Conservation (phyloP, 2,113 vertebrate genomes). For the Pseudopipra pipra region DNA sequence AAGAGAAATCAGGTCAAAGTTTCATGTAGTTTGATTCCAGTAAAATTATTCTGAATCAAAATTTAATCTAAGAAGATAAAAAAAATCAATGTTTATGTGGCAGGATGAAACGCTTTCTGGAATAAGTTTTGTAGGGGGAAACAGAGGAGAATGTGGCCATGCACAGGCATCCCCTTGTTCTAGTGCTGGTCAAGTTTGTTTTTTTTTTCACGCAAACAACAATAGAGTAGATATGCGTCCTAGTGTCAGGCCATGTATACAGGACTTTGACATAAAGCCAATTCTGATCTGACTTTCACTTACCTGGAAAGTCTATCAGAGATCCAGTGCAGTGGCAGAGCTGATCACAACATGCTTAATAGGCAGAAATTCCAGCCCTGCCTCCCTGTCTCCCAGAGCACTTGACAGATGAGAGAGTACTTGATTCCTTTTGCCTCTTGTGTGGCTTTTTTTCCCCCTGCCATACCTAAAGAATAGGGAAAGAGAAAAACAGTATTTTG, state of each 20-base stretch:
- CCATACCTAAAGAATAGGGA: background rate
- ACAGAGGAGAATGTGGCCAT: background rate
- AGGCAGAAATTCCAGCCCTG: background rate
- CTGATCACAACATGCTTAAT: background rate
- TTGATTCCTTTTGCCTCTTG: background rate
- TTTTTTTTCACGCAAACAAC: background rate
- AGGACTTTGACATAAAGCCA: background rate
- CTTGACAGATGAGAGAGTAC: background rate
- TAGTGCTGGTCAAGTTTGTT: background rate
- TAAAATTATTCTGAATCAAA: background rate
- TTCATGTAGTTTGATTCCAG: background rate
- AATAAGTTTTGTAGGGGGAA: background rate
- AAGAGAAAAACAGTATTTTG: background rate
- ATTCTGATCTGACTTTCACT: background rate
- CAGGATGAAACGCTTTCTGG: background rate
- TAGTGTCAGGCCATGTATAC: background rate
- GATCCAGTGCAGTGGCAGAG: background rate
- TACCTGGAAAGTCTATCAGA: background rate
- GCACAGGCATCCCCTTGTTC: fast-evolving
- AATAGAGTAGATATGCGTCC: background rate
- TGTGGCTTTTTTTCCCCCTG: background rate
- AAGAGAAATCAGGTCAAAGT: background rate
- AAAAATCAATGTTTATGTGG: background rate
- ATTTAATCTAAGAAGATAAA: background rate
- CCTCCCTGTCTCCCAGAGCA: background rate